Evolutionary conservation across 1,140 invertebrate genomes (phyloP).

Genomic region (Octopus bimaculoides): DNA sequence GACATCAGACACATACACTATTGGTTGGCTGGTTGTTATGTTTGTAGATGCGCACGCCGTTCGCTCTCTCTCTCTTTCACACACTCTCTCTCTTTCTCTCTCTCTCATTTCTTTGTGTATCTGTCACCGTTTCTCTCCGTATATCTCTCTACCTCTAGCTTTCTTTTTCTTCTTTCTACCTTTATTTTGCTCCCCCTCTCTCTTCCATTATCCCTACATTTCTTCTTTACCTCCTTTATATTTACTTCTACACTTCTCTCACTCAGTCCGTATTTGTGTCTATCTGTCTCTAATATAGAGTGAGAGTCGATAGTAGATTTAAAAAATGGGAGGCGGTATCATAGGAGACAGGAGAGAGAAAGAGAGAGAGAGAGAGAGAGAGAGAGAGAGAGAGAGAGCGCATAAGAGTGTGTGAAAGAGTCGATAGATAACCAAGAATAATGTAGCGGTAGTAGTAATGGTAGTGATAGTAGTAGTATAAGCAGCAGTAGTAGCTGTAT

Average conservation of each 20-base stretch:
- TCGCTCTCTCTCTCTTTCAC: too few relatives aligned
- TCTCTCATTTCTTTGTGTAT: too few relatives aligned
- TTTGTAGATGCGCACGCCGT: too few relatives aligned
- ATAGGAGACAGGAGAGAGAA: not conserved
- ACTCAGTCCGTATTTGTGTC: not conserved
- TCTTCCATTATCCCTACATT: too few relatives aligned
- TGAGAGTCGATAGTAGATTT: not conserved
- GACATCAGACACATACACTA: not conserved
- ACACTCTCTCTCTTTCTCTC: too few relatives aligned
- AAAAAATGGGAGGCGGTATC: not conserved
- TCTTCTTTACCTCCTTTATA: too few relatives aligned
- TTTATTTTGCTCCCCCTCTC: too few relatives aligned
- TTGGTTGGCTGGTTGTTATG: too few relatives aligned
- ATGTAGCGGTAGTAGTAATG: constrained; percentile 6
- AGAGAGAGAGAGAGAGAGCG: constrained; percentile 18
- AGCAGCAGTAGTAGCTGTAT: not conserved
- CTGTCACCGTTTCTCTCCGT: too few relatives aligned
- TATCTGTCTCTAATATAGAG: not conserved
- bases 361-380: constrained; percentile 7
- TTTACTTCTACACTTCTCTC: too few relatives aligned
- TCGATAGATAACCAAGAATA: constrained; percentile 1
- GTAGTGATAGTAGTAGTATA: not conserved
- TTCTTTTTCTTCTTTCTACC: too few relatives aligned
- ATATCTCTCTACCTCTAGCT: too few relatives aligned
- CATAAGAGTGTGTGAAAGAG: constrained; percentile 15